Conservation (phyloP, 2,888 invertebrate species). For the Pristionchus arcanus region DNA sequence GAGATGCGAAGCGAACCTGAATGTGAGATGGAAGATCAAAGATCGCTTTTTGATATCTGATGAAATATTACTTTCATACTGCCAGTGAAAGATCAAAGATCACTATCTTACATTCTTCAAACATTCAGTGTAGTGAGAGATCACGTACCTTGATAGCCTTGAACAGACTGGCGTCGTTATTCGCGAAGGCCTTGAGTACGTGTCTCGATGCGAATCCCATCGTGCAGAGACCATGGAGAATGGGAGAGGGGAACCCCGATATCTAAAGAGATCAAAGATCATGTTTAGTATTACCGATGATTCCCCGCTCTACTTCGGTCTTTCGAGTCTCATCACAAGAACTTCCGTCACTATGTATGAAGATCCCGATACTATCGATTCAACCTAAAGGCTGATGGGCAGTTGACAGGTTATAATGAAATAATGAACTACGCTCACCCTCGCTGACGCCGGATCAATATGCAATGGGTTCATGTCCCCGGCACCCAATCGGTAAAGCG, state of each 20-base stretch:
- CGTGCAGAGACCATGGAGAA: constrained; percentile 94
- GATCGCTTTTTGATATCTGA: too few relatives aligned
- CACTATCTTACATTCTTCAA: too few relatives aligned
- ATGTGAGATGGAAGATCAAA: too few relatives aligned
- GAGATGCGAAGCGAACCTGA: constrained; percentile 93
- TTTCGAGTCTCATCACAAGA: background rate
- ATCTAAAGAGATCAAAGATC: constrained; percentile 62
- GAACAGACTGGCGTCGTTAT: constrained; percentile 88
- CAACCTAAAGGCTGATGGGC: too few relatives aligned
- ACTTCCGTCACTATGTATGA: background rate
- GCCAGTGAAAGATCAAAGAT: too few relatives aligned
- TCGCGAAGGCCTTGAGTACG: constrained; percentile 87
- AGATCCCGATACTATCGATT: too few relatives aligned
- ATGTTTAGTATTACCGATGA: too few relatives aligned
- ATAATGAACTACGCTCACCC: constrained; percentile 68
- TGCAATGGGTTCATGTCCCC: constrained; percentile 96
- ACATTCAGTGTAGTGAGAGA: too few relatives aligned
- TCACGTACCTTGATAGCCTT: constrained; percentile 89
- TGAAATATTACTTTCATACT: too few relatives aligned
- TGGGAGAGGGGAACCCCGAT: constrained; percentile 89
- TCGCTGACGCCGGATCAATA: constrained; percentile 92
- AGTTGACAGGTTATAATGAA: too few relatives aligned
- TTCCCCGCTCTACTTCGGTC: background rate
- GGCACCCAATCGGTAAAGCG: constrained; percentile 86
- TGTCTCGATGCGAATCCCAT: constrained; percentile 90